Conservation (phyloP, 2,888 invertebrate species). For the Drosophila mimica region DNA sequence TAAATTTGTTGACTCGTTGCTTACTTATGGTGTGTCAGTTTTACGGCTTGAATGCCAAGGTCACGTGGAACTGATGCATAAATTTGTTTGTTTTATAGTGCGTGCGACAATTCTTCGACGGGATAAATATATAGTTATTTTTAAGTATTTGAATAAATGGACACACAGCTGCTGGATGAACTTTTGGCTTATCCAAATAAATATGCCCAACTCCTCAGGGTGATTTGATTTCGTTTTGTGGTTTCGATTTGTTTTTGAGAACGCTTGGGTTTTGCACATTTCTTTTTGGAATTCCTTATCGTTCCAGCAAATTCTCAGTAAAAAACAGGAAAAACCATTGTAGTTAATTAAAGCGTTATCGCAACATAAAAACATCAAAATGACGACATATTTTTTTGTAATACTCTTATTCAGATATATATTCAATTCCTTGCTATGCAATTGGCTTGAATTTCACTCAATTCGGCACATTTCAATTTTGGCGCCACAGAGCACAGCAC, state of each 20-base stretch:
- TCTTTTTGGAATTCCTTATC: constrained; percentile 13
- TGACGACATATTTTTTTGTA: neutral
- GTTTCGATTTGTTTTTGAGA: neutral
- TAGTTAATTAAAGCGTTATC: constrained; percentile 5
- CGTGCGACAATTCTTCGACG: constrained; percentile 4
- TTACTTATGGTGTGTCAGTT: constrained; percentile 27
- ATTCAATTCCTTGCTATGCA: neutral
- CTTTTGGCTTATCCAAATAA: neutral
- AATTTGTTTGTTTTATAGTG: constrained; percentile 38
- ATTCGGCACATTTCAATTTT: constrained; percentile 13
- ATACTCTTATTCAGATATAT: neutral
- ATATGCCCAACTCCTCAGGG: neutral
- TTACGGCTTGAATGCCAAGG: constrained; percentile 67
- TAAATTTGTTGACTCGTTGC: constrained; percentile 12
- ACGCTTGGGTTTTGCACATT: constrained; percentile 1
- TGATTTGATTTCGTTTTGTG: neutral
- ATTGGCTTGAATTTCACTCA: neutral
- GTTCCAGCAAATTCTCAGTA: neutral
- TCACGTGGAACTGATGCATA: constrained; percentile 42
- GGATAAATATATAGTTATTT: constrained; percentile 2
- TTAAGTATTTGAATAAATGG: constrained; percentile 1
- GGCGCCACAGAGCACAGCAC: constrained; percentile 23
- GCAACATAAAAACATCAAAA: neutral
- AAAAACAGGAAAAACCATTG: neutral
- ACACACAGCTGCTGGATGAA: constrained; percentile 9